These are phyloP conservation scores for Florisuga fusca DNA, from an alignment of 2,797 vertebrate genomes.

Conservation along the genomic window DNA sequence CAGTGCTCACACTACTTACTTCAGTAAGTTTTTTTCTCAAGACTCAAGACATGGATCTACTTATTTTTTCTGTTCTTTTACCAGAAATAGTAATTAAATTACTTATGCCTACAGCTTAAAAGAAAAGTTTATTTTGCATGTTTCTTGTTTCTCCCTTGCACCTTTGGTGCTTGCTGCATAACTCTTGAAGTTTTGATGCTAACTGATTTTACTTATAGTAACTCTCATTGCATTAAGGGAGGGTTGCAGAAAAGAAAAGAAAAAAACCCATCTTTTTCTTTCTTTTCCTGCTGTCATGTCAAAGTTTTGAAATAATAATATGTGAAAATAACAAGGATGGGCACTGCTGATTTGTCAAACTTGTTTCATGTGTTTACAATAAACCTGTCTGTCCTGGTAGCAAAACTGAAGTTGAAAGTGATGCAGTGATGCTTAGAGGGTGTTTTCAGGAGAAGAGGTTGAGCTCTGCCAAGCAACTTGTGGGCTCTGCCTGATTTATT, in stretches of 20 bases:
- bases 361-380: neutral
- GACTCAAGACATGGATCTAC: neutral
- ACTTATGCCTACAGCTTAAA: neutral
- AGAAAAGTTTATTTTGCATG: neutral
- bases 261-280: neutral
- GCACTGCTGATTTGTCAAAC: neutral
- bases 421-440: neutral
- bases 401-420: neutral
- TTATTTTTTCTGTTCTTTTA: neutral
- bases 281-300: accelerated
- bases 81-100: neutral
- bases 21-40: neutral
- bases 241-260: neutral
- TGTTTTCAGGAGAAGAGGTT: neutral
- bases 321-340: neutral
- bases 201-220: neutral
- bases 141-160: neutral
- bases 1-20: too few relatives aligned
- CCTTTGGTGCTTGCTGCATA: neutral
- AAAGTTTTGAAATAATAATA: neutral
- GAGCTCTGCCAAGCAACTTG: neutral
- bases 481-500: neutral
- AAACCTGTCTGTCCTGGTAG: neutral
- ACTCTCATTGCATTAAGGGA: neutral
- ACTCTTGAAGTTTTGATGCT: neutral